phyloP scores from a whole-genome alignment of 2,888 invertebrate genomes.

The Odontomyia ornata region DNA sequence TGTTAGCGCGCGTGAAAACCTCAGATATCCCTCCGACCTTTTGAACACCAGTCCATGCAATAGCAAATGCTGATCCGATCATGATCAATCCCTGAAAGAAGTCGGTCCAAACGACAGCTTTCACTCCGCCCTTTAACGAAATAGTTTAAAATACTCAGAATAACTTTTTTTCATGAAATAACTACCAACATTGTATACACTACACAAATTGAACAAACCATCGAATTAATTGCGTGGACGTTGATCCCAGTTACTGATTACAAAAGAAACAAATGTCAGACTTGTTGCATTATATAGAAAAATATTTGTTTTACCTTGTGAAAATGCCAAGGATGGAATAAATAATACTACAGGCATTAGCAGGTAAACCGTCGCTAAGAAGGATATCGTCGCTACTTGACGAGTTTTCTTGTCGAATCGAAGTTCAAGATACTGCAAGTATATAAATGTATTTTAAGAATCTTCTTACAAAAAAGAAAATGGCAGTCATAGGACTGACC shows the following conservation, averaged over 20 bases:
- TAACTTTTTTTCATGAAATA: constrained; percentile 47
- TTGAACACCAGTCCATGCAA: constrained; percentile 56
- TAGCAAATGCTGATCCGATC: constrained; percentile 55
- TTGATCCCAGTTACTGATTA: constrained; percentile 68
- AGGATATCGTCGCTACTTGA: constrained; percentile 57
- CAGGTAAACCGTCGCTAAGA: constrained; percentile 57
- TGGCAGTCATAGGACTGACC: no score
- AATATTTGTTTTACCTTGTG: constrained; percentile 56
- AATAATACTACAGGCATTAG: constrained; percentile 61
- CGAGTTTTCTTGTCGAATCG: constrained; percentile 59
- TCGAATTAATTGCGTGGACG: constrained; percentile 67
- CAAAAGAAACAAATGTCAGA: neutral
- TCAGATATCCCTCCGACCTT: constrained; percentile 56
- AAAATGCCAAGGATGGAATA: constrained; percentile 59
- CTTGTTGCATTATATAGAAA: neutral
- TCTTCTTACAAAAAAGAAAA: neutral
- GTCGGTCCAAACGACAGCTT: constrained; percentile 63
- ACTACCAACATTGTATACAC: constrained; percentile 70
- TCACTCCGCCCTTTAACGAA: constrained; percentile 57
- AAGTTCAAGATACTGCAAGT: constrained; percentile 59
- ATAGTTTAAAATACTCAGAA: neutral
- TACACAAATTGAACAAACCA: constrained; percentile 67
- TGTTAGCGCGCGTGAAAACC: constrained; percentile 54
- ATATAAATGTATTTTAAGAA: neutral
- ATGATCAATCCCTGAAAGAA: constrained; percentile 57